phyloP scores from a whole-genome alignment of 2,797 vertebrate genomes.

The Siniperca scherzeri region DNA sequence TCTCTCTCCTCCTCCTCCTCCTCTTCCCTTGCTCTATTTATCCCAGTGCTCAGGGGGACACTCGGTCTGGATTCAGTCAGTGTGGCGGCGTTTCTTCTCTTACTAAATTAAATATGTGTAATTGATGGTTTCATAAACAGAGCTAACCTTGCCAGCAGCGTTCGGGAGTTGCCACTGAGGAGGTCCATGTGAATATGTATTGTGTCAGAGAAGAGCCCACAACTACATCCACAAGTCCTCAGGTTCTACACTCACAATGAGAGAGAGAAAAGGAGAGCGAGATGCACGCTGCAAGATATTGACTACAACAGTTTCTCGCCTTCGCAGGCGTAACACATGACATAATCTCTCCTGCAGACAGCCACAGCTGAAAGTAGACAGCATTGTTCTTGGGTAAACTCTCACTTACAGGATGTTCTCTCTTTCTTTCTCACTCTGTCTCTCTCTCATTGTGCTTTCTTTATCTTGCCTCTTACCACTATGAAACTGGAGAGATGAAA shows the following conservation, averaged over 20 bases:
- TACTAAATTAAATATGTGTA: conserved; percentile 89
- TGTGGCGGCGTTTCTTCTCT: conserved; percentile 78
- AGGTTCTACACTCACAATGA: conserved; percentile 44
- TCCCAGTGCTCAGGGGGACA: conserved; percentile 87
- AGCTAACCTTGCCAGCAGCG: conserved; percentile 87
- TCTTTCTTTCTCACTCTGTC: conserved; percentile 43
- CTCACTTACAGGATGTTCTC: conserved; percentile 70
- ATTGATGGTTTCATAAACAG: conserved; percentile 89
- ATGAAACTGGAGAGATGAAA: conserved; percentile 55
- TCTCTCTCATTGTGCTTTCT: conserved; percentile 37
- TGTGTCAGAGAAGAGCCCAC: conserved; percentile 59
- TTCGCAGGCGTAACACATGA: conserved; percentile 69
- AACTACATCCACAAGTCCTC: conserved; percentile 50
- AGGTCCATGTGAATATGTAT: conserved; percentile 72
- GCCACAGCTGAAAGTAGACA: conserved; percentile 66
- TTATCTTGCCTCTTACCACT: conserved; percentile 44
- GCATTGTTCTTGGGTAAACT: conserved; percentile 68
- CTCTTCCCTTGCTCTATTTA: conserved; percentile 87
- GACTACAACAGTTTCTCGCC: conserved; percentile 69
- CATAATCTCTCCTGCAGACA: conserved; percentile 74
- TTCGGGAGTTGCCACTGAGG: conserved; percentile 63
- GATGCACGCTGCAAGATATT: conserved; percentile 57
- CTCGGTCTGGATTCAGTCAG: conserved; percentile 86
- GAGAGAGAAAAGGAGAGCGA: conserved; percentile 19
- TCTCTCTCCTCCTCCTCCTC: conserved; percentile 67